Conservation (phyloP, 1,140 invertebrate genomes). For the Polyergus mexicanus region DNA sequence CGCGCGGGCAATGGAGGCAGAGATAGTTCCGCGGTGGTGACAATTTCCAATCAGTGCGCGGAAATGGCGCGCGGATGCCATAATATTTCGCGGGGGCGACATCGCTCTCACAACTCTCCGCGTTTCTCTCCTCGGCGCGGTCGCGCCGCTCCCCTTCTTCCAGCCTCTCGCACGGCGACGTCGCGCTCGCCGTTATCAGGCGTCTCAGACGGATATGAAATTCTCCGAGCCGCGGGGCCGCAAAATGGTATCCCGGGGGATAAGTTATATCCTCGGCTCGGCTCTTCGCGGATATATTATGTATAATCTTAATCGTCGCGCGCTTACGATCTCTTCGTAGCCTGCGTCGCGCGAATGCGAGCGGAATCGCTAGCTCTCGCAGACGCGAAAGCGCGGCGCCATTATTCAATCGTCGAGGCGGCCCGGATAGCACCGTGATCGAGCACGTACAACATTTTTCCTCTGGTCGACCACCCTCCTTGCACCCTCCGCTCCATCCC, state of each 20-base stretch:
- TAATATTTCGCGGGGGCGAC: conserved; percentile 75
- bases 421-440: conserved; percentile 70
- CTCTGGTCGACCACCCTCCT: conserved; percentile 13
- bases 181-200: conserved; percentile 73
- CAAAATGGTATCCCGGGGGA: conserved; percentile 75
- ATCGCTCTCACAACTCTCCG: conserved; percentile 5
- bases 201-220: conserved; percentile 84
- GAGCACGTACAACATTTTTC: conserved; percentile 61
- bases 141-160: neutral
- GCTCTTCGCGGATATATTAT: conserved; percentile 48
- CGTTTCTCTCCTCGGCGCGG: neutral
- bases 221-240: conserved; percentile 73
- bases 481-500: neutral
- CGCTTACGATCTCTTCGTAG: neutral
- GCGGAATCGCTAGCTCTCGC: conserved; percentile 30
- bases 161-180: neutral
- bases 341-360: neutral
- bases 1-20: conserved; percentile 77
- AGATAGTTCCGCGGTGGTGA: conserved; percentile 75
- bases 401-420: conserved; percentile 55
- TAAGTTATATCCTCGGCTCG: conserved; percentile 78
- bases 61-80: conserved; percentile 76
- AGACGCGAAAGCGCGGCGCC: conserved; percentile 35
- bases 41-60: conserved; percentile 80
- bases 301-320: conserved; percentile 48